Conservation (phyloP, 2,888 invertebrate species). For the Philereme transversata region DNA sequence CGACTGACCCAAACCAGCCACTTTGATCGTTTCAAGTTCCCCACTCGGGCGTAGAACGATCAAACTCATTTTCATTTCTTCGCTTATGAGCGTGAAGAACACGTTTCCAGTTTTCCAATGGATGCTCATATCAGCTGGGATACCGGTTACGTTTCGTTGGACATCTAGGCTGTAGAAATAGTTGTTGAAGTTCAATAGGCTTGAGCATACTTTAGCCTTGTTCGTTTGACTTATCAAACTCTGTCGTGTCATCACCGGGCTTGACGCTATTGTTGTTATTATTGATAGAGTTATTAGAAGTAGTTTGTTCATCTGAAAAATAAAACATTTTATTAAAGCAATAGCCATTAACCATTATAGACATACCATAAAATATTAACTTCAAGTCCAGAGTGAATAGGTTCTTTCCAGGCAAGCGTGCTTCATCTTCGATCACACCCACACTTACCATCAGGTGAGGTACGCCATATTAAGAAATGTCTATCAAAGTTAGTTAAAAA, state of each 20-base stretch:
- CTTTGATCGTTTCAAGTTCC: slow-evolving; percentile 64
- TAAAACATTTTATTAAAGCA: neutral
- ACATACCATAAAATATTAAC: too few species aligned
- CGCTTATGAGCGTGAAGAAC: slow-evolving; percentile 70
- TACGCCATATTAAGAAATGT: too few species aligned
- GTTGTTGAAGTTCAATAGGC: slow-evolving; percentile 61
- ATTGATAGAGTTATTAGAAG: slow-evolving; percentile 47
- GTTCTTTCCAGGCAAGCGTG: too few species aligned
- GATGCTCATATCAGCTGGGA: slow-evolving; percentile 72
- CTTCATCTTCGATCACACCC: too few species aligned
- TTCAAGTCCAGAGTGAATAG: too few species aligned
- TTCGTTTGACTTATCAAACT: slow-evolving; percentile 48
- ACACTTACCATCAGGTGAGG: too few species aligned
- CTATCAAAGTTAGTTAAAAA: too few species aligned
- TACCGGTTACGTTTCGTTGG: slow-evolving; percentile 58
- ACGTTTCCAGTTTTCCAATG: slow-evolving; percentile 73
- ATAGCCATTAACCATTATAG: too few species aligned
- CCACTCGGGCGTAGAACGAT: slow-evolving; percentile 63
- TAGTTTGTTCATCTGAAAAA: slow-evolving; percentile 62
- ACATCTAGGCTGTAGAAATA: slow-evolving; percentile 60
- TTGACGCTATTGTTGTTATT: slow-evolving; percentile 42
- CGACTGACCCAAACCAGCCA: slow-evolving; percentile 71
- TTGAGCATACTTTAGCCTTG: slow-evolving; percentile 54
- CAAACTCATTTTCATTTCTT: slow-evolving; percentile 73
- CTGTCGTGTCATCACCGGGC: slow-evolving; percentile 62